Evolutionary conservation across 2,113 vertebrate species (phyloP).

Genomic region (Otolemur garnettii): DNA sequence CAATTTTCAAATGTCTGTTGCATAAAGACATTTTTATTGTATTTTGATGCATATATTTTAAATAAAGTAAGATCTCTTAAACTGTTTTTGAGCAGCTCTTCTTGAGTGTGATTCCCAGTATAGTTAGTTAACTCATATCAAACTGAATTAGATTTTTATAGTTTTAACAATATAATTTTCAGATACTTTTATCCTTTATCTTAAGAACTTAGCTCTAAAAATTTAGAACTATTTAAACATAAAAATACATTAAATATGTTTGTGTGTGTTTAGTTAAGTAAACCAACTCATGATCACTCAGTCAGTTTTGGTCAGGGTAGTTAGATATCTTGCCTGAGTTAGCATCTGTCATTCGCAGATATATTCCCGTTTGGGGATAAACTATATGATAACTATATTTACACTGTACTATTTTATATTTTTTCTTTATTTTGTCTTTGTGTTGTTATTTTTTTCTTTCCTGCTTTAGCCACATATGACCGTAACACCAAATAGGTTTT

Average conservation of each 20-base stretch:
- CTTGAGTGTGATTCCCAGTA: slow-evolving; percentile 10
- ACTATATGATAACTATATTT: not conserved
- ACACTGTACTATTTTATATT: not conserved
- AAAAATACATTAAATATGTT: not conserved
- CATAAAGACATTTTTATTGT: not conserved
- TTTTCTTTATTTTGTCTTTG: slow-evolving; percentile 37
- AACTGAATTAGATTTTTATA: slow-evolving; percentile 51
- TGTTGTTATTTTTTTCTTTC: not conserved
- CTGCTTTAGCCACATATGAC: not conserved
- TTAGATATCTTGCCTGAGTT: not conserved
- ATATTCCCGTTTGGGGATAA: not conserved
- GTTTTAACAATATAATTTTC: slow-evolving; percentile 42
- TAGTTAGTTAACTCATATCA: not conserved
- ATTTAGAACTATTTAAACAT: slow-evolving; percentile 1
- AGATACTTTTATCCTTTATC: slow-evolving; percentile 7
- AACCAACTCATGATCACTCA: not conserved
- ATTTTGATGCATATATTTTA: slow-evolving; percentile 11
- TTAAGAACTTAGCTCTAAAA: slow-evolving; percentile 47
- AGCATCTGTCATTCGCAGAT: slow-evolving; percentile 45
- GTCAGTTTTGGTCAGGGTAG: not conserved
- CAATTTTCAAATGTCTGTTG: slow-evolving; percentile 2
- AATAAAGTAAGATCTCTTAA: slow-evolving; percentile 3
- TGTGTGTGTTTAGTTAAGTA: not conserved
- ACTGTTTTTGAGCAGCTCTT: not conserved
- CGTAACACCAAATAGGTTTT: not conserved